Evolutionary conservation across 1,140 invertebrate genomes (phyloP).

Genomic region (Drusus annulatus): DNA sequence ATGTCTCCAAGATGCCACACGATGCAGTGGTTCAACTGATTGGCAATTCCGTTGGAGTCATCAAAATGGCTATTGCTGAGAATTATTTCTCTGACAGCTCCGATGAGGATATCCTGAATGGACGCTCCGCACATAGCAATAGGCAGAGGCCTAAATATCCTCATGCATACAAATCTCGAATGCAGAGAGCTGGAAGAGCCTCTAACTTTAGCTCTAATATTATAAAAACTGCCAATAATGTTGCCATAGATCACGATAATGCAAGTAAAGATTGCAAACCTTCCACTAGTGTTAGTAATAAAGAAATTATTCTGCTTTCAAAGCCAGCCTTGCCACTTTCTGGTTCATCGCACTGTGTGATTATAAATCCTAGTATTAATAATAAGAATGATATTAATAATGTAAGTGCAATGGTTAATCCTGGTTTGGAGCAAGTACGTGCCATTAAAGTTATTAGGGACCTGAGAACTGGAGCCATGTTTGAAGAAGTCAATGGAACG

Average conservation of each 20-base stretch:
- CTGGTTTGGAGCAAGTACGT: constrained; percentile 71
- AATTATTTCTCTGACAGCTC: constrained; percentile 88
- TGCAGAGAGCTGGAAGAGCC: constrained; percentile 48
- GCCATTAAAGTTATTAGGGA: constrained; percentile 63
- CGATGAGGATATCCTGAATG: constrained; percentile 54
- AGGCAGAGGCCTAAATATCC: constrained; percentile 52
- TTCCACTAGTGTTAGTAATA: constrained; percentile 19
- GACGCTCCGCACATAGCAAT: constrained; percentile 42
- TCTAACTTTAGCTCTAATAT: constrained; percentile 51
- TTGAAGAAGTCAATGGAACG: constrained; percentile 62
- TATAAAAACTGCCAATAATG: constrained; percentile 55
- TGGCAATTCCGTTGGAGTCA: constrained; percentile 83
- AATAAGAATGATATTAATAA: constrained; percentile 63
- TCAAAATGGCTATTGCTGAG: constrained; percentile 89
- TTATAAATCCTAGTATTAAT: constrained; percentile 55
- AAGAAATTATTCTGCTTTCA: constrained; percentile 31
- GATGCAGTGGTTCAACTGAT: constrained; percentile 94
- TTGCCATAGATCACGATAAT: constrained; percentile 52
- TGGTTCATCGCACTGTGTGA: constrained; percentile 51
- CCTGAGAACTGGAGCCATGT: constrained; percentile 72
- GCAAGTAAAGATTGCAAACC: constrained; percentile 49
- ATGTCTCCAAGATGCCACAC: constrained; percentile 90
- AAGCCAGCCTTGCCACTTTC: constrained; percentile 18
- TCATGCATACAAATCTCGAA: constrained; percentile 54
- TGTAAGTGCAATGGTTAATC: constrained; percentile 65